Base-by-base conservation (phyloP, 2,797 vertebrate species). In the Peromyscus nudipes region DNA sequence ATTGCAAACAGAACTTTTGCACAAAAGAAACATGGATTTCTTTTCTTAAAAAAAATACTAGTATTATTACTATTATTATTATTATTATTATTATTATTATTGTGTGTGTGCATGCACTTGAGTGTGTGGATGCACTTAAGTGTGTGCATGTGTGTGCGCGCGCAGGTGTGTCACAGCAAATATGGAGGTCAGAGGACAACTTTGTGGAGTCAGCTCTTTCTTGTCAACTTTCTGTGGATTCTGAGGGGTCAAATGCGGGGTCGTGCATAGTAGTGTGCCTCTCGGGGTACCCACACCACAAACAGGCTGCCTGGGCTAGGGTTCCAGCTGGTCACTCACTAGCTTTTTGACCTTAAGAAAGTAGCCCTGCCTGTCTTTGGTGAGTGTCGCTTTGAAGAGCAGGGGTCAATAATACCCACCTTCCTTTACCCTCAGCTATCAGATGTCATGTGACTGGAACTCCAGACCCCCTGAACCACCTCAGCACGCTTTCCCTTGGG, bases 321-420 rank as follows among this genome's bases (percentile, higher is more conserved):
- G 9, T 37, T 52, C 81, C 1, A 14, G 6, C 43, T 90, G 43
- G 25, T 19, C 34, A 37, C 16, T 19, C 14, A 57, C 23, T 43
- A 62, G 69, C 25, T 57, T 55, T 40, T 57, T 94, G 49, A 75
- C 23, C 4, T 10, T 43, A 40, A 49, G 60, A 73, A 91, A 88
- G 86, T 88, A 52, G 69, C 49, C 55, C 80, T 55, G 83, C 57
- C 52, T 60, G 69, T 94, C 25, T 12, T 67, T 86, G 86, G 92
- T 37, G 79, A 69, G 43, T 89, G 67, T 40, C 52, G 55, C 9
- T 71, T 27, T 77, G 85, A 92, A 65, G 64, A 85, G 37, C 31
- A 75, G 40, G 52, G n/a, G 57, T 60, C 69, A 89, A 97, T 40
- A 81, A 65, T 27, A 76, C 7, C 0, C 2, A 4, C 21, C 7